phyloP scores from a whole-genome alignment of 2,888 invertebrate species.

The Drosophila seclusa region DNA sequence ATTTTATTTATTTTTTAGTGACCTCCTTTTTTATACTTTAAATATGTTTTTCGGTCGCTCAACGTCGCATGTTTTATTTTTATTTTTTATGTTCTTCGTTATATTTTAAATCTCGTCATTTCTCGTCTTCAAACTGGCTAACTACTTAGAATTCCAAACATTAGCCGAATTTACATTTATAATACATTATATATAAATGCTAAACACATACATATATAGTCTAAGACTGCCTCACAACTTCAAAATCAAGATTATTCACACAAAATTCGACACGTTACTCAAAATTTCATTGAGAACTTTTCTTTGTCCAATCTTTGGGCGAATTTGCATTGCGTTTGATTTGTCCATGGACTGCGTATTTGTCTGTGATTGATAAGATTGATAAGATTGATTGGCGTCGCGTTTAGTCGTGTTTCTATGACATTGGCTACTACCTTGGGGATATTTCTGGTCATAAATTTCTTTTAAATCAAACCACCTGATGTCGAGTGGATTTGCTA shows the following conservation, averaged over 20 bases:
- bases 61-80: fast-evolving
- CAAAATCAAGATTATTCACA: not conserved
- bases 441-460: slow-evolving; percentile 63
- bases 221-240: not conserved
- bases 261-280: not conserved
- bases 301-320: slow-evolving; percentile 22
- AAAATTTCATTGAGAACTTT: slow-evolving; percentile 7
- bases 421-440: slow-evolving; percentile 28
- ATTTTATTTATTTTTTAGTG: not conserved
- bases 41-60: not conserved
- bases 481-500: slow-evolving; percentile 41
- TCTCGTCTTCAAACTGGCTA: not conserved
- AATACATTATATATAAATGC: not conserved
- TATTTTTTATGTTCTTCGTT: not conserved
- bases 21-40: not conserved
- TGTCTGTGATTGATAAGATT: slow-evolving; percentile 43
- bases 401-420: slow-evolving; percentile 11
- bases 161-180: not conserved
- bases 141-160: not conserved
- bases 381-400: slow-evolving; percentile 4
- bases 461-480: slow-evolving; percentile 55
- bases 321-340: slow-evolving; percentile 16
- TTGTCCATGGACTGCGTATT: slow-evolving; percentile 1
- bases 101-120: not conserved
- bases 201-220: not conserved